Conservation (phyloP, 2,113 vertebrate species). For the Cromileptes altivelis region DNA sequence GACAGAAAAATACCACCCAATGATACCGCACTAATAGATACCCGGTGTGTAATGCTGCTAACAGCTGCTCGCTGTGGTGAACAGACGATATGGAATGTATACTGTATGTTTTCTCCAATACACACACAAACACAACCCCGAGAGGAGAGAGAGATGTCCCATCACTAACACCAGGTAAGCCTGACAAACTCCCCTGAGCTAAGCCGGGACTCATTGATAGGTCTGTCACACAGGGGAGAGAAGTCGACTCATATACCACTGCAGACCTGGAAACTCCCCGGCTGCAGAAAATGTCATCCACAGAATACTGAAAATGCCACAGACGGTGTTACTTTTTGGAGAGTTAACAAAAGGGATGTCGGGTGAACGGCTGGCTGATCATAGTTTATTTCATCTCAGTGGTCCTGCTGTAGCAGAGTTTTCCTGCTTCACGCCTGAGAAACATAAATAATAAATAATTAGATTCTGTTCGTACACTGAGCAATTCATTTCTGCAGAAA, state of each 20-base stretch:
- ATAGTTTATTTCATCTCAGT: slow-evolving; percentile 28
- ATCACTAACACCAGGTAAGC: slow-evolving; percentile 39
- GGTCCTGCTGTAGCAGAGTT: background rate
- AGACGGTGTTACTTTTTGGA: slow-evolving; percentile 35
- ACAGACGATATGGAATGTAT: slow-evolving; percentile 6
- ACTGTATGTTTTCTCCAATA: background rate
- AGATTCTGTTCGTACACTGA: background rate
- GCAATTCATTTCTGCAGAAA: background rate
- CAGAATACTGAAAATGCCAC: slow-evolving; percentile 25
- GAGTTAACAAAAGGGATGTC: slow-evolving; percentile 27
- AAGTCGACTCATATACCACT: slow-evolving; percentile 47
- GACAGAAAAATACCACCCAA: slow-evolving; percentile 25
- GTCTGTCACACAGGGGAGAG: slow-evolving; percentile 35
- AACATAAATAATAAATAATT: slow-evolving; percentile 41
- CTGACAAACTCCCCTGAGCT: slow-evolving; percentile 42
- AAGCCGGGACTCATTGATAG: slow-evolving; percentile 39
- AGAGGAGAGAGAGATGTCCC: slow-evolving; percentile 36
- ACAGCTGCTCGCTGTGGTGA: slow-evolving; percentile 28
- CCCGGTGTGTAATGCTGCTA: slow-evolving; percentile 1
- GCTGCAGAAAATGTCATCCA: slow-evolving; percentile 44
- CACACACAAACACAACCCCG: background rate
- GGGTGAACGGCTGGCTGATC: slow-evolving; percentile 12
- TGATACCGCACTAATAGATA: slow-evolving; percentile 31
- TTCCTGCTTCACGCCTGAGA: slow-evolving; percentile 10
- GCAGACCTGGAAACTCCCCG: slow-evolving; percentile 55